Evolutionary conservation across 2,888 invertebrate genomes (phyloP).

Genomic region (Atethmia centrago): DNA sequence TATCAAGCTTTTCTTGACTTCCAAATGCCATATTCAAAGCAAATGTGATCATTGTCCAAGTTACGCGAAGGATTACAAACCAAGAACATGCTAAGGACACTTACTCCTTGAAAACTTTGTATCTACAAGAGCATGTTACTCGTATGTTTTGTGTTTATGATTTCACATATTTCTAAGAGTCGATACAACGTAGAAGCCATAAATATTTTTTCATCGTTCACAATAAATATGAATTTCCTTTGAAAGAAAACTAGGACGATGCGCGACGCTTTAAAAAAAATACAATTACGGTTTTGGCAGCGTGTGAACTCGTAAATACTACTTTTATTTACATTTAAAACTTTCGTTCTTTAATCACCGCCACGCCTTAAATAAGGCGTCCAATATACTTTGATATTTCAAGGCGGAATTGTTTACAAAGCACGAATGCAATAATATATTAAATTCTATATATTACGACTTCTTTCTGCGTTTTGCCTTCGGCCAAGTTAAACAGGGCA

Average conservation of each 20-base stretch:
- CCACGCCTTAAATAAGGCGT: neutral
- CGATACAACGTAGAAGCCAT: neutral
- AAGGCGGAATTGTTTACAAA: neutral
- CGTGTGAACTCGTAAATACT: conserved; percentile 3
- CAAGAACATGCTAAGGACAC: neutral
- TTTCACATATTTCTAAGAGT: neutral
- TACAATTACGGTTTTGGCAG: neutral
- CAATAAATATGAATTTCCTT: neutral
- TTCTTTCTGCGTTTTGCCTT: neutral
- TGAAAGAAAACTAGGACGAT: conserved; percentile 3
- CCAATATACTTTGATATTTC: conserved; percentile 5
- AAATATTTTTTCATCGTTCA: neutral
- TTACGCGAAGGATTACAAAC: neutral
- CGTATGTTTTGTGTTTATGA: neutral
- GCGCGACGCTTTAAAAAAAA: conserved; percentile 8
- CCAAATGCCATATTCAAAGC: neutral
- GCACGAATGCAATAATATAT: neutral
- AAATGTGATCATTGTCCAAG: neutral
- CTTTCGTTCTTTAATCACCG: conserved; percentile 23
- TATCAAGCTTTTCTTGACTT: neutral
- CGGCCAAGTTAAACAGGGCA: neutral
- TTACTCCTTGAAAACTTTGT: neutral
- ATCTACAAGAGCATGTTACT: neutral
- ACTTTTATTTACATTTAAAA: conserved; percentile 14
- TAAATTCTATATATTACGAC: neutral